Percentiles rank a stretch among this genome's conserved stretches.
These are phyloP conservation scores for Drosophila virilis DNA, from an alignment of 1,140 invertebrate species.

Conservation along the genomic window DNA sequence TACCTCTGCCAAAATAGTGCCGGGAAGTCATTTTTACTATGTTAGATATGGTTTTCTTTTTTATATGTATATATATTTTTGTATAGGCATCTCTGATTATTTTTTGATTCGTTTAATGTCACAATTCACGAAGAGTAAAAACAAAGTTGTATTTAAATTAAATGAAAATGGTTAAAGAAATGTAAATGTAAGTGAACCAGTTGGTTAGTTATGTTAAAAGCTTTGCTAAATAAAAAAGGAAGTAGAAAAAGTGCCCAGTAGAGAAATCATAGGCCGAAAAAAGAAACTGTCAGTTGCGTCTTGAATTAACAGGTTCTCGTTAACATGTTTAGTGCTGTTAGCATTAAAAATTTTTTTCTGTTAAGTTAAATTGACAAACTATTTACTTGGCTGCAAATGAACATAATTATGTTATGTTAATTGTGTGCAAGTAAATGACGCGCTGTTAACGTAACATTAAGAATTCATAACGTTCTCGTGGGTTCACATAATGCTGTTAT, in stretches of 20 bases:
- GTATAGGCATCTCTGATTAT: constrained; percentile 24
- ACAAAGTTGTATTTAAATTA: neutral
- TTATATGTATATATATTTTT: constrained; percentile 33
- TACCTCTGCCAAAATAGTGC: constrained; percentile 84
- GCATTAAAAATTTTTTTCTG: neutral
- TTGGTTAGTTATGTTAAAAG: constrained; percentile 8
- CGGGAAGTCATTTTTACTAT: constrained; percentile 84
- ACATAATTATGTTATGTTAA: neutral
- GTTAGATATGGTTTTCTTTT: constrained; percentile 63
- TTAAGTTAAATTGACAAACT: neutral
- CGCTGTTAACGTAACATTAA: neutral
- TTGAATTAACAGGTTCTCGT: no score
- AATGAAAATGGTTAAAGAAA: constrained; percentile 13
- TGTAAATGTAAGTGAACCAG: constrained; percentile 23
- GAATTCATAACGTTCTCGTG: no score
- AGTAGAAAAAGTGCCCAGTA: neutral
- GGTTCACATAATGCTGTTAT: no score
- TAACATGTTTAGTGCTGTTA: no score
- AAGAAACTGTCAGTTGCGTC: no score
- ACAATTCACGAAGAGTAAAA: constrained; percentile 18
- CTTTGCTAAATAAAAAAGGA: neutral
- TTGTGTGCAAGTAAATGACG: neutral
- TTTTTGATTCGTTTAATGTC: constrained; percentile 26
- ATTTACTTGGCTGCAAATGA: neutral
- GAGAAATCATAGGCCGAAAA: no score